Conservation (phyloP, 2,797 vertebrate species). For the Myripristis murdjan region DNA sequence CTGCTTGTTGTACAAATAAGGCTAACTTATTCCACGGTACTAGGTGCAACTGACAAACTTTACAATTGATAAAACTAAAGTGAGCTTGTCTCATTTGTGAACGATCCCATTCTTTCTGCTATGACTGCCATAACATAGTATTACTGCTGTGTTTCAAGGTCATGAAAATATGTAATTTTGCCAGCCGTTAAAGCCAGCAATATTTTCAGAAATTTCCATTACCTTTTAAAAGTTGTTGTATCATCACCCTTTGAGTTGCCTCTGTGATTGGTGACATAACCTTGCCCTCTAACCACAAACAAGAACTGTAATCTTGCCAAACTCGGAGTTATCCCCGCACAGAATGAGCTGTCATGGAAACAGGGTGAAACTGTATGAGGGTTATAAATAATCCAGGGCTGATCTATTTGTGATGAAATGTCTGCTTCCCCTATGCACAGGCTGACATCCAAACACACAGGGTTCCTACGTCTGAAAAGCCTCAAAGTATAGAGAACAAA, state of each 20-base stretch:
- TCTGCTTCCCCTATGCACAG: neutral
- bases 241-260: neutral
- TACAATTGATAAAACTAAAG: neutral
- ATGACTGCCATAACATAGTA: neutral
- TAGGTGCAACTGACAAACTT: too few relatives aligned
- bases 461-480: conserved; percentile 11
- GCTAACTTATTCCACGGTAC: too few relatives aligned
- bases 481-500: neutral
- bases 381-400: neutral
- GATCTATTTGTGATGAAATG: neutral
- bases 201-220: neutral
- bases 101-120: neutral
- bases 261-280: neutral
- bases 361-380: conserved; percentile 1
- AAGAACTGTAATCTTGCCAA: conserved; percentile 2
- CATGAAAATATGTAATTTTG: neutral
- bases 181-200: neutral
- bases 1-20: neutral
- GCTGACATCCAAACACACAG: neutral
- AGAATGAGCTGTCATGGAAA: conserved; percentile 24
- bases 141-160: neutral
- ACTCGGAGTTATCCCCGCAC: conserved; percentile 6
- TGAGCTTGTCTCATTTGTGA: neutral
- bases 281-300: neutral
- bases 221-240: neutral